Evolutionary conservation across 1,140 invertebrate genomes (phyloP), one percentile per base, ranked within the genome.

Genomic region (Apis florea): DNA sequence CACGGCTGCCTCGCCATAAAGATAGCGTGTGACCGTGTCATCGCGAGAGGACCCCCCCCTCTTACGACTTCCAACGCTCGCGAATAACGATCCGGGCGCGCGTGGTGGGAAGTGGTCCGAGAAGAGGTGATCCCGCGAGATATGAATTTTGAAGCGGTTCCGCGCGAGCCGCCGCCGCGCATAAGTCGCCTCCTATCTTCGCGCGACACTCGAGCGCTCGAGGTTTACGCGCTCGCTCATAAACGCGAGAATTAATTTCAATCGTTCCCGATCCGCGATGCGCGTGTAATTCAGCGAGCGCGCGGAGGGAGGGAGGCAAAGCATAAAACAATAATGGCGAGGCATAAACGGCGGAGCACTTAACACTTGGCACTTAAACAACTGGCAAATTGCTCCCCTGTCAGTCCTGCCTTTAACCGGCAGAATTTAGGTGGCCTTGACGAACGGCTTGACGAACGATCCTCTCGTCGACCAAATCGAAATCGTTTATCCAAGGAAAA

Each of bases 321-420:
- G 91, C 93, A 93, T 94, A 94, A 94, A 94, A 94, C 93, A 94
- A 93, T 94, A 94, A 94, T 92, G 92, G 92, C 91, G 88, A 91
- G 92, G 90, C 93, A 93, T 93, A 93, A 94, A 93, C 93, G 92
- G 91, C 91, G 88, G 89, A 92, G 92, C 93, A 94, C 93, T 94
- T 93, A 94, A 94, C 93, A 93, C 93, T 93, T 93, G 93, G 93
- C 90, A 93, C 93, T 94, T 93, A 94, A 94, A 93, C 92, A 94
- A 93, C 93, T 93, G 92, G 93, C 92, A 94, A 94, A 94, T 94
- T 93, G 92, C 93, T 93, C 91, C 91, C 92, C 92, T 93, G 92
- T 93, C 92, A 93, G 91, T 90, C 89, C 85, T 86, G 88, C 88
- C 90, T 92, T n/a, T 91, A 91, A 90, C 90, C 87, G 91, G 53